Base-by-base conservation (phyloP, 2,797 vertebrate genomes). In the Anableps anableps region DNA sequence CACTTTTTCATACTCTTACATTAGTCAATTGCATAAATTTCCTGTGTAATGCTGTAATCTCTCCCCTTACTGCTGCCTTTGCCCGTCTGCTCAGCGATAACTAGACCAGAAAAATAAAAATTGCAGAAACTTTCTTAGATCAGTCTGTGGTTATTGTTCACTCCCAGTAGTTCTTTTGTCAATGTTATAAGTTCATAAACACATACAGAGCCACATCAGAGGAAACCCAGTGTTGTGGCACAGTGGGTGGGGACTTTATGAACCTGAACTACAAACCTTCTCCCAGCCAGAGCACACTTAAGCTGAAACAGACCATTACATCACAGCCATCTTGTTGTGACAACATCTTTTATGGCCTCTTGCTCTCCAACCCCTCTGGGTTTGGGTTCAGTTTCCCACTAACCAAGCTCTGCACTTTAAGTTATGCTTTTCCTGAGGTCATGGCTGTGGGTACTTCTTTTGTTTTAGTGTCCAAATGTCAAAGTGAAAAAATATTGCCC, bases 261-360 rank as follows among this genome's bases (percentile, higher is more conserved):
- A 88, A 81, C 74, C 85, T 51, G 26, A 91, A 85, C 81, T 86
- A 85, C 76, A 90, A 87, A 81, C 80, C 78, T 80, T 72, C 82
- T 88, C 84, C 84, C 55, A 83, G 92, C 87, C 80, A 85, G 85
- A 84, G 80, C 88, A 85, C 53, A 78, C 80, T 72, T 77, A 89
- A 90, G 86, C 86, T 85, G 88, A 91, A 88, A 86, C 88, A 92
- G 82, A 82, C 84, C 86, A 82, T 90, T 90, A 92, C 92, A 94
- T 93, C 91, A 92, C 88, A 91, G 79, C 80, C 72, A 80, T 86
- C 79, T 81, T 13, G 81, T 74, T 72, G 58, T 74, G 86, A 72
- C 92, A 90, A 94, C 92, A 91, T 94, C 88, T 92, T 93, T 91
- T 88, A 90, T 60, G 76, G 84, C 86, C 82, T 79, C 86, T 86